Conservation (phyloP, 2,888 invertebrate species). For the Trachelus iudaicus region DNA sequence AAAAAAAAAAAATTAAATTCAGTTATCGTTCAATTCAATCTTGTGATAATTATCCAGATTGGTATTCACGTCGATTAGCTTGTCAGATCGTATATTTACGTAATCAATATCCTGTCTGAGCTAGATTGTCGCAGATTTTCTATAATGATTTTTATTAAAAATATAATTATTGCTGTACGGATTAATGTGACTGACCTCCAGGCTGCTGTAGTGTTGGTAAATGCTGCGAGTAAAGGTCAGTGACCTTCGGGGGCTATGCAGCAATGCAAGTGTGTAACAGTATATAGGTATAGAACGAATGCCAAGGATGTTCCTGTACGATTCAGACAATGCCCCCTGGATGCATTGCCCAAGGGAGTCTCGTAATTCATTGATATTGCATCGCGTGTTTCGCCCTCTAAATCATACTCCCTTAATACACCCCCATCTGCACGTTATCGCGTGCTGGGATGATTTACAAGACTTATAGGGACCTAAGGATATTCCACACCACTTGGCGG, state of each 20-base stretch:
- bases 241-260: background rate
- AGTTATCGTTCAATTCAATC: background rate
- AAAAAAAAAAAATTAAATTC: background rate
- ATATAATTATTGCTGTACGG: background rate
- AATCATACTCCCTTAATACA: slow-evolving; percentile 21
- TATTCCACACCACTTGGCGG: background rate
- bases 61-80: background rate
- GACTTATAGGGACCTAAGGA: background rate
- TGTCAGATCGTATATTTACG: background rate
- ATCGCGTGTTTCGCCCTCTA: slow-evolving; percentile 35
- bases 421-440: background rate
- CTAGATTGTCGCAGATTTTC: too few species aligned
- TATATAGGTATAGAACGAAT: background rate
- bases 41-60: background rate
- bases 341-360: slow-evolving; percentile 17
- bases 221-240: background rate
- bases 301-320: background rate
- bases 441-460: background rate
- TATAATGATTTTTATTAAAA: background rate
- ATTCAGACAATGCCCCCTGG: background rate
- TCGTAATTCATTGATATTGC: slow-evolving; percentile 38
- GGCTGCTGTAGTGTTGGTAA: background rate
- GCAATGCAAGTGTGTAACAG: background rate
- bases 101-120: background rate
- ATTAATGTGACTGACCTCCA: background rate